Evolutionary conservation across 2,113 vertebrate species (phyloP), one percentile per base, ranked within the genome.

Genomic region (Perca schrenkii): DNA sequence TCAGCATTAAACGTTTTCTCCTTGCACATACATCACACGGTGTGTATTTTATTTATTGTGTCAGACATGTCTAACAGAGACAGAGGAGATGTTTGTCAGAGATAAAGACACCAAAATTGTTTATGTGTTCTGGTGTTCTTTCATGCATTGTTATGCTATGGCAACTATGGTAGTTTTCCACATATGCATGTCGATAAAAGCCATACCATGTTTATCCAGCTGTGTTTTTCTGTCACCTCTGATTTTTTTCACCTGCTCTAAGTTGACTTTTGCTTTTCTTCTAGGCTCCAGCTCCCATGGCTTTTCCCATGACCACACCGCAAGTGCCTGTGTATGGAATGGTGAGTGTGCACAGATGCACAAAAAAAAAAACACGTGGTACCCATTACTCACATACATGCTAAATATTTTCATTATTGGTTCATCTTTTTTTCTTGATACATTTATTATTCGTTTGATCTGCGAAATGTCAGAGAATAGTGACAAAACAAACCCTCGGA

Each of bases 311-410:
- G 95, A 95, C 96, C 87, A 95, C 96, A 92, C 96, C 97, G 89
- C 97, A 98, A 97, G 96, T 97, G 96, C 97, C 97, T 97, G 92
- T 97, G 85, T 98, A 97, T 93, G 96, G 97, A 96, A 97, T 98
- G 97, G 97, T 98, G 92, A 96, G 97, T 75, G 52, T 62, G 31
- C 16, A 43, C 14, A 46, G 0, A 49, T 28, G 15, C 21, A 19
- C 0, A 6, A 3, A 17, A 40, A 3, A 17, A 40, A n/a, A 65
- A 4, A 7, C 36, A 46, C 11, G 4, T 6, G 7, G 17, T 5
- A 19, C 10, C 4, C 31, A 8, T 36, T 7, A 43, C 19, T 63
- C 36, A 16, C n/a, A 2, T 67, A 67, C 43, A 50, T 16, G n/a
- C 47, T 19, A 11, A n/a, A 54, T 4, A 40, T 17, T 36, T 22